Evolutionary conservation across 2,888 invertebrate genomes (phyloP).

Genomic region (Julus scandinavius): DNA sequence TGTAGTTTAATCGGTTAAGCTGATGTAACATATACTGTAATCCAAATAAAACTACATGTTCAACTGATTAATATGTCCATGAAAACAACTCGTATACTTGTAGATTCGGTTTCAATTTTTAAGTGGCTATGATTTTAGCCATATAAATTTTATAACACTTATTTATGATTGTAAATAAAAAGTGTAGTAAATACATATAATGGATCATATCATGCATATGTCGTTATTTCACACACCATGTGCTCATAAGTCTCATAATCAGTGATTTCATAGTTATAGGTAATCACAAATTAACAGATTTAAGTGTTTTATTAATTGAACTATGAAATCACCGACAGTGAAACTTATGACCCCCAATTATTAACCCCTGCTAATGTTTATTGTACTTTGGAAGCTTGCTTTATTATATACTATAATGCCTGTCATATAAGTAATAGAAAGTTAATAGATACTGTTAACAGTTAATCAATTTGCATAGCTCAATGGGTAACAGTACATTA

Average conservation of each 20-base stretch:
- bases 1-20: no score
- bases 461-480: neutral
- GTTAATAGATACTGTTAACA: neutral
- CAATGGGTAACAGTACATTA: neutral
- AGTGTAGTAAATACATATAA: neutral
- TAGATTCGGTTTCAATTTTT: conserved; percentile 38
- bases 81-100: neutral
- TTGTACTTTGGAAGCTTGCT: neutral
- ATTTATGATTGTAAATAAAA: conserved; percentile 44
- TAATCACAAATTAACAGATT: conserved; percentile 28
- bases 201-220: conserved; percentile 18
- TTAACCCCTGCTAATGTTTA: conserved; percentile 42
- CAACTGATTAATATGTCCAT: neutral
- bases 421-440: neutral
- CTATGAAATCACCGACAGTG: neutral
- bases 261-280: neutral
- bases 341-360: neutral
- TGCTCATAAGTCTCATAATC: neutral
- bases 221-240: neutral
- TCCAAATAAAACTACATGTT: conserved; percentile 11
- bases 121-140: conserved; percentile 27
- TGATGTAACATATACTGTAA: neutral
- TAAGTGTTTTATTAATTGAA: conserved; percentile 44
- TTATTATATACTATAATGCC: neutral
- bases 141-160: conserved; percentile 33